A percentile compares a stretch with the other conserved stretches of the same genome.
These are phyloP conservation scores for Phocides pigmalion DNA, from an alignment of 1,140 invertebrate species.

Conservation along the genomic window DNA sequence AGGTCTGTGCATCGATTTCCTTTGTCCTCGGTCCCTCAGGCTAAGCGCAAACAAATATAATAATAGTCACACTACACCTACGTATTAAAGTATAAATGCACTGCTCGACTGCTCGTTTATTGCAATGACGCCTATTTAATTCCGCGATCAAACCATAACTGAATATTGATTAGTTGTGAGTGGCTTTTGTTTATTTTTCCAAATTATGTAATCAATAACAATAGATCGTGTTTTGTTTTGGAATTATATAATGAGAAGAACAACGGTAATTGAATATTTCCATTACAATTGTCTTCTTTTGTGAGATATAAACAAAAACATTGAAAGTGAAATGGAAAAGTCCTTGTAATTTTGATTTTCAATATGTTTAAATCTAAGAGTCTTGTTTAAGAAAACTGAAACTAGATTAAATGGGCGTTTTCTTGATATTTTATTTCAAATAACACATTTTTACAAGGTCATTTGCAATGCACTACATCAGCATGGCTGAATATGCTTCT, in stretches of 20 bases:
- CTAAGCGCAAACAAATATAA: constrained; percentile 20
- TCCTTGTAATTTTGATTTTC: too few species aligned
- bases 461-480: too few species aligned
- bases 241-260: constrained; percentile 49
- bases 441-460: too few species aligned
- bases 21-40: constrained; percentile 74
- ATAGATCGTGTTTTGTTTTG: constrained; percentile 52
- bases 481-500: too few species aligned
- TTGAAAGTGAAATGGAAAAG: neutral
- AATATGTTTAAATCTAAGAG: too few species aligned
- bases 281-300: neutral
- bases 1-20: constrained; percentile 73
- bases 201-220: constrained; percentile 49
- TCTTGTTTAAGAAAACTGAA: too few species aligned
- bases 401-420: too few species aligned
- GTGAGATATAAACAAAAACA: neutral
- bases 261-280: constrained; percentile 1
- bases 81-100: constrained; percentile 36
- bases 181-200: constrained; percentile 47
- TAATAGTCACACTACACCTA: constrained; percentile 27
- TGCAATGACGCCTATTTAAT: constrained; percentile 26
- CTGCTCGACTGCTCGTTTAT: constrained; percentile 60
- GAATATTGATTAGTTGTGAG: constrained; percentile 40
- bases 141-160: constrained; percentile 14
- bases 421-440: too few species aligned